Percentiles rank a stretch among this genome's conserved stretches.
These are phyloP conservation scores for Dasyurus viverrinus DNA, from an alignment of 2,113 vertebrate genomes.

Conservation along the genomic window DNA sequence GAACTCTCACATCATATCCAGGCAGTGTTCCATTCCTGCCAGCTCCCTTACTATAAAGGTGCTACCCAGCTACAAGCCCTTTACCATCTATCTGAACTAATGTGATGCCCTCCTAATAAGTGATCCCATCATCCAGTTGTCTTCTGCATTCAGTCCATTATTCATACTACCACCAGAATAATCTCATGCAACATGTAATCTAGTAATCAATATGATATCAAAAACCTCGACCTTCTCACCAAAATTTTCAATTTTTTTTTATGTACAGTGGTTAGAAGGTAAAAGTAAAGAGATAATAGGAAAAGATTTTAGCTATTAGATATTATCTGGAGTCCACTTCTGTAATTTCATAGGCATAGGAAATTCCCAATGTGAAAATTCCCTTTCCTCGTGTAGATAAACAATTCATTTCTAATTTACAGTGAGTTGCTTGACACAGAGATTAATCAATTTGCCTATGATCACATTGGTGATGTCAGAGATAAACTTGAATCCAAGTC, in stretches of 20 bases:
- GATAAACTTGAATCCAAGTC: background rate
- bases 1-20: background rate
- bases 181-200: background rate
- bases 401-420: background rate
- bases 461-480: background rate
- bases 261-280: background rate
- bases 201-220: constrained; percentile 15
- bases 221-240: background rate
- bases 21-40: background rate
- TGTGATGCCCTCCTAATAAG: background rate
- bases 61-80: background rate
- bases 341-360: background rate
- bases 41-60: background rate
- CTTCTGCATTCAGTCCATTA: background rate
- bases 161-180: background rate
- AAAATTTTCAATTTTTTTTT: background rate
- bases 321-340: background rate
- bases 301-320: background rate
- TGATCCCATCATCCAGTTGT: background rate
- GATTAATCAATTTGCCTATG: background rate
- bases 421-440: background rate
- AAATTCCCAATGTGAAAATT: background rate
- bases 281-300: background rate
- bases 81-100: background rate
- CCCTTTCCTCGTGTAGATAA: background rate